Percentiles rank a stretch among this genome's conserved stretches.
Conservation (phyloP, 2,113 vertebrate genomes). For the Neodon shergylaensis region DNA sequence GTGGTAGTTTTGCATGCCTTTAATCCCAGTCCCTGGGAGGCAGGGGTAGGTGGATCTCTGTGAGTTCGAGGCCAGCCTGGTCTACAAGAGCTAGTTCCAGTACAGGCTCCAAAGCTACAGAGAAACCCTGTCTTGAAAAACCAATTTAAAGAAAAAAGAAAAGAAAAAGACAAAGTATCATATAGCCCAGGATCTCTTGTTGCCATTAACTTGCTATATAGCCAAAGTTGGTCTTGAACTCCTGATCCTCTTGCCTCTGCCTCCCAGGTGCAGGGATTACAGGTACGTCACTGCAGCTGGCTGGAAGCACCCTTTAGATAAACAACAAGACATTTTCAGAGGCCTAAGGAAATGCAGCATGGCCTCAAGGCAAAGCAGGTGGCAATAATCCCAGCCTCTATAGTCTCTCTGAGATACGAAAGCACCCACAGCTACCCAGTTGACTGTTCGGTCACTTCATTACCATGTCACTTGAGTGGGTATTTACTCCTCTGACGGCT, state of each 20-base stretch:
- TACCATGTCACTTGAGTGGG: background rate
- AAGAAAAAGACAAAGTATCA: too few species aligned
- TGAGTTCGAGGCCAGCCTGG: too few species aligned
- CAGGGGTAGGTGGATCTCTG: too few species aligned
- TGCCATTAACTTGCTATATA: background rate
- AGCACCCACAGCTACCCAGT: background rate
- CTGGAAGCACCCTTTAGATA: background rate
- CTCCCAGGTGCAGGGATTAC: background rate
- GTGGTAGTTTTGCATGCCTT: too few species aligned
- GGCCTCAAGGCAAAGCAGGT: constrained; percentile 8
- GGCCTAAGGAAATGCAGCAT: background rate
- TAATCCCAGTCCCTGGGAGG: too few species aligned
- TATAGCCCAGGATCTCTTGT: background rate
- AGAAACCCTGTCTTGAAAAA: too few species aligned
- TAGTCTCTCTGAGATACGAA: background rate
- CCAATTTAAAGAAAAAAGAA: too few species aligned
- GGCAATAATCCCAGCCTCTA: background rate
- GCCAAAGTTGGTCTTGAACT: background rate
- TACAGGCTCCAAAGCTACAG: too few species aligned
- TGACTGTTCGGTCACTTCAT: background rate
- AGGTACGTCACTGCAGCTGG: background rate
- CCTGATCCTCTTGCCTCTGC: background rate
- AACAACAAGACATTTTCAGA: background rate
- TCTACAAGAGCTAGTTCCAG: too few species aligned
- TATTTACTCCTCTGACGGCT: background rate